Evolutionary conservation across 2,888 invertebrate genomes (phyloP), one percentile per base, ranked within the genome.

Genomic region (Monochamus alternatus): DNA sequence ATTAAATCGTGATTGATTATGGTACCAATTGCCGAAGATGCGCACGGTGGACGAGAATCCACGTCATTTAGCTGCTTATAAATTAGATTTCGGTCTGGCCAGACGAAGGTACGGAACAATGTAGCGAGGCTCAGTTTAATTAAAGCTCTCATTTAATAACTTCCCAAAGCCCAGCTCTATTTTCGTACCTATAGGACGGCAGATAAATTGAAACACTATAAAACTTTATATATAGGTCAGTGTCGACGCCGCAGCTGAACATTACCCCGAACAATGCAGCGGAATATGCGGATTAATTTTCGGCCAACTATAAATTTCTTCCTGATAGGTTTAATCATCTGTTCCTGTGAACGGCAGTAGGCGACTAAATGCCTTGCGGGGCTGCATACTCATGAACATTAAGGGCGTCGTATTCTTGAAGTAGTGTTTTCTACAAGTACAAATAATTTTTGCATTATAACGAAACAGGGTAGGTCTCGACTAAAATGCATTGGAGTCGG

Each of bases 141-240:
- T 74, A 76, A 76, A 74, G 70, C 71, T 74, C 66, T 70, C 73
- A 73, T 76, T 76, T 76, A 74, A 76, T 76, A 76, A 76, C 76
- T 71, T 75, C 73, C 73, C 66, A 38, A 66, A 69, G 73, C 63
- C 69, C 63, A 10, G 64, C 67, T 55, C 63, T 67, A 75, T 60
- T 60, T 69, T 69, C 69, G 60, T 60, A 69, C 69, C 69, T 69
- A 59, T 58, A 43, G 58, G 43, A 22, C 60, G 32, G 59, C 30
- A 69, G 69, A 69, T 69, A 69, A 69, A 69, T 69, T 69, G 69
- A 69, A 69, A 69, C 68, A 69, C 68, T 59, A 69, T 69, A 69
- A 58, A 69, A 69, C 69, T 69, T 69, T 60, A 30, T 60, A 59
- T 30, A 32, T 69, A 60, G 69, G 69, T 69, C 60, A 68, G 43